phyloP scores from a whole-genome alignment of 2,797 vertebrate genomes.

The Sparidentex hasta region DNA sequence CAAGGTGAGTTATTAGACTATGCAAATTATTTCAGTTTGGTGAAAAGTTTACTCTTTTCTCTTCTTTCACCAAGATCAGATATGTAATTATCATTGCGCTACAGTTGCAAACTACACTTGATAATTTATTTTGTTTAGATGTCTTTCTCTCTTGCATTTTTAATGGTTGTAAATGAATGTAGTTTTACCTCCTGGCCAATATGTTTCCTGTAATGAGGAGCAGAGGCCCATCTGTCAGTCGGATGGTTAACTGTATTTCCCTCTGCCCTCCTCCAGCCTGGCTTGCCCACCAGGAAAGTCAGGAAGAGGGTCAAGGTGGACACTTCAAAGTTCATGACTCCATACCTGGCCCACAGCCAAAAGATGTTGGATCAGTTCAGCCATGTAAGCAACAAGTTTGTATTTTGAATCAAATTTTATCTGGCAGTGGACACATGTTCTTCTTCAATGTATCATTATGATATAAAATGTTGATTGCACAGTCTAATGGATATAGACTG shows the following conservation, averaged over 20 bases:
- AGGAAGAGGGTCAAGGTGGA: constrained; percentile 92
- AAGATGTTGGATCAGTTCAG: constrained; percentile 99
- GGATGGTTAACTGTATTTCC: constrained; percentile 23
- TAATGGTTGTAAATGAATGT: background rate
- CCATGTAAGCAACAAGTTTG: constrained; percentile 82
- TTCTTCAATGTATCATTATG: background rate
- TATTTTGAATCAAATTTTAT: background rate
- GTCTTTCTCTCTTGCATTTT: background rate
- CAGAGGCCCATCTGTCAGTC: background rate
- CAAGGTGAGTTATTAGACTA: constrained; percentile 49
- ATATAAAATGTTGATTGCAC: too few species aligned
- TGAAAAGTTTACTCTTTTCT: background rate
- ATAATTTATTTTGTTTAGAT: background rate
- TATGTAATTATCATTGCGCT: background rate
- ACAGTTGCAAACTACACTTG: background rate
- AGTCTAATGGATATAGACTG: too few species aligned
- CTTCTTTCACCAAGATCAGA: background rate
- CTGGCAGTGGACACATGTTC: background rate
- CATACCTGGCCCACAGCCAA: constrained; percentile 95
- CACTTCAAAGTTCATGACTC: constrained; percentile 96
- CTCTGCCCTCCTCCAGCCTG: constrained; percentile 61
- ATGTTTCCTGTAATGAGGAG: constrained; percentile 1
- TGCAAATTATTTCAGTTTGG: background rate
- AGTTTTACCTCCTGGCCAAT: constrained; percentile 3
- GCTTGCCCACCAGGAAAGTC: constrained; percentile 85